These are phyloP conservation scores for Synanthedon tipuliformis DNA, from an alignment of 2,888 invertebrate species.

Conservation along the genomic window DNA sequence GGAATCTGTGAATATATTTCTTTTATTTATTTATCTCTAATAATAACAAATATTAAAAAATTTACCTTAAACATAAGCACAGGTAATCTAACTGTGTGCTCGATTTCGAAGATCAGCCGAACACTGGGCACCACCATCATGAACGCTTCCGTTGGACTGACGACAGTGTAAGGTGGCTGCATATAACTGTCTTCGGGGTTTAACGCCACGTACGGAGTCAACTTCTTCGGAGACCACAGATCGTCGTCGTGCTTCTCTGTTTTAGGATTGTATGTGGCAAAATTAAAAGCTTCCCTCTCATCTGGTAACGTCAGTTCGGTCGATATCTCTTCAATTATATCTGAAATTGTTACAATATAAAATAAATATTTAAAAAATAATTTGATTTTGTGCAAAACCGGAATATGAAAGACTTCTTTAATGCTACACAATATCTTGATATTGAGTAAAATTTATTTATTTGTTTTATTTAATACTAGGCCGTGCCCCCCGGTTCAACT, in stretches of 20 bases:
- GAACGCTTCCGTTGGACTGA: constrained; percentile 62
- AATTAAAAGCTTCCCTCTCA: constrained; percentile 62
- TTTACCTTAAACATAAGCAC: constrained; percentile 48
- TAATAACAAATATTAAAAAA: no score
- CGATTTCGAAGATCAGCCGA: constrained; percentile 74
- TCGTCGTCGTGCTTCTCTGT: constrained; percentile 66
- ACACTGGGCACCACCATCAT: constrained; percentile 68
- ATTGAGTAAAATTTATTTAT: no score
- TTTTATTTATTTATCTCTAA: no score
- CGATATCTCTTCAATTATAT: constrained; percentile 58
- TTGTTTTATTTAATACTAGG: no score
- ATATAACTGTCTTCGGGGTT: constrained; percentile 40
- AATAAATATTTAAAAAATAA: no score
- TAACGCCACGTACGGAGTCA: constrained; percentile 44
- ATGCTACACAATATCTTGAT: no score
- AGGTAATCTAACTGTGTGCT: constrained; percentile 54
- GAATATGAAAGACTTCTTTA: no score
- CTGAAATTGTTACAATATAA: constrained; percentile 22
- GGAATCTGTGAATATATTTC: no score
- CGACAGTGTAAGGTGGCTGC: constrained; percentile 43
- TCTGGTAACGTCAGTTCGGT: constrained; percentile 49
- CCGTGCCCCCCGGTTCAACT: no score
- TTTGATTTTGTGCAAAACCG: no score
- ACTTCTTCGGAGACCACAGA: constrained; percentile 78
- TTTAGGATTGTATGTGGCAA: constrained; percentile 48